Evolutionary conservation across 2,797 vertebrate genomes (phyloP).

Genomic region (Scyliorhinus canicula): DNA sequence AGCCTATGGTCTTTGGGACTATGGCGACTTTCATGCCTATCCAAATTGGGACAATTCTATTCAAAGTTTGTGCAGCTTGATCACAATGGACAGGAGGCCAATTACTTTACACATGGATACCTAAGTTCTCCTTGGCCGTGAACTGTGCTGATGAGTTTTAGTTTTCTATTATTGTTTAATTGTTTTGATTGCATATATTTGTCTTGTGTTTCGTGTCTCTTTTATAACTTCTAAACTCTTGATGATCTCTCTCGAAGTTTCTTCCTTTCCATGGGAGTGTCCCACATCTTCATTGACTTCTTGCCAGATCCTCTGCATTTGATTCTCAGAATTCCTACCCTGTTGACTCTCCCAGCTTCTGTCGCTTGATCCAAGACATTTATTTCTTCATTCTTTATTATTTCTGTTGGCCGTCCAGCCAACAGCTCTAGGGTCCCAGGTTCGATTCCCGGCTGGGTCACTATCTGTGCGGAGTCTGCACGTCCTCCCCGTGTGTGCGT

Average conservation of each 20-base stretch:
- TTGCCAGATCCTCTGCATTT: neutral
- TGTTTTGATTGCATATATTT: neutral
- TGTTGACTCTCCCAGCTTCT: neutral
- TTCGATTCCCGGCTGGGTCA: too few relatives aligned
- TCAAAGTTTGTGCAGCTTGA: neutral
- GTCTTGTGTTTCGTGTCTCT: neutral
- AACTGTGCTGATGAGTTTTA: neutral
- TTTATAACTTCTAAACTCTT: neutral
- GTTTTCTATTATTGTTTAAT: constrained; percentile 2
- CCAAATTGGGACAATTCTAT: neutral
- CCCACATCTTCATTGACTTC: neutral
- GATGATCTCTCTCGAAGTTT: neutral
- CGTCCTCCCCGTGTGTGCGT: too few relatives aligned
- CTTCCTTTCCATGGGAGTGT: neutral
- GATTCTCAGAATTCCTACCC: neutral
- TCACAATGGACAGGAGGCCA: neutral
- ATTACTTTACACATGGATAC: neutral
- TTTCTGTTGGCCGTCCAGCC: too few relatives aligned
- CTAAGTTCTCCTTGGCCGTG: neutral
- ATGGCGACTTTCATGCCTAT: too few relatives aligned
- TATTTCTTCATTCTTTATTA: too few relatives aligned
- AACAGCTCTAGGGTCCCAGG: too few relatives aligned
- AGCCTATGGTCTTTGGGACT: too few relatives aligned
- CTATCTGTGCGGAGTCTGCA: too few relatives aligned
- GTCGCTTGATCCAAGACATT: neutral